These are phyloP conservation scores for Microhierax caerulescens DNA, from an alignment of 2,797 vertebrate species.

Conservation along the genomic window DNA sequence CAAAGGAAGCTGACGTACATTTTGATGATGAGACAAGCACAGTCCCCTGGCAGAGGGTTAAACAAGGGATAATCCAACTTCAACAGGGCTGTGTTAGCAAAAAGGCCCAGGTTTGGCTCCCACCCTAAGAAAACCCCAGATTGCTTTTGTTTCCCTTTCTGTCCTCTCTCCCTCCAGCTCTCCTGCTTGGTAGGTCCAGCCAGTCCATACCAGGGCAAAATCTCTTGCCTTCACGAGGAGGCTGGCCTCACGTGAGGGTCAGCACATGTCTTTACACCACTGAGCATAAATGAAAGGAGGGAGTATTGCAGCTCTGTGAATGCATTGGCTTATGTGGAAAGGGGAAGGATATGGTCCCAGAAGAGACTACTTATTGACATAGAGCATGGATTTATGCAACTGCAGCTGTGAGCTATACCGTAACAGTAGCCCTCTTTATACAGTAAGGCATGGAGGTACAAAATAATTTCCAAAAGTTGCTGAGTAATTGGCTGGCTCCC, in stretches of 20 bases:
- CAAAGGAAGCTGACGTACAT: not conserved
- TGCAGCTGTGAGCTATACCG: not conserved
- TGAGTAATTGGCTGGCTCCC: not conserved
- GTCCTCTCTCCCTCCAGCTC: not conserved
- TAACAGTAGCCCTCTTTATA: not conserved
- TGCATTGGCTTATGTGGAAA: not conserved
- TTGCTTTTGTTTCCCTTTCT: not conserved
- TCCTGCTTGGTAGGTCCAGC: fast-evolving
- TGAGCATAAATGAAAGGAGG: not conserved
- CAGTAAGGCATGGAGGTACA: not conserved
- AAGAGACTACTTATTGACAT: not conserved
- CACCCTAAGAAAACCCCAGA: not conserved
- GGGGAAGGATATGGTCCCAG: not conserved
- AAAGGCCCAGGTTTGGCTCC: not conserved
- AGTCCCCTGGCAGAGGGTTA: not conserved
- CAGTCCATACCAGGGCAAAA: not conserved
- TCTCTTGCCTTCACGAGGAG: fast-evolving
- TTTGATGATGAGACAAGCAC: fast-evolving
- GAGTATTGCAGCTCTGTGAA: not conserved
- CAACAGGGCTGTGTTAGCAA: not conserved
- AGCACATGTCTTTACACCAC: not conserved
- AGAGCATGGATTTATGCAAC: not conserved
- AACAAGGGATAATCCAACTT: not conserved
- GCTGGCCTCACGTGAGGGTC: not conserved
- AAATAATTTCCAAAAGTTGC: not conserved